Percentiles rank a stretch among this genome's conserved stretches.
phyloP scores from a whole-genome alignment of 2,797 vertebrate genomes.

The Premnoplex brunnescens region DNA sequence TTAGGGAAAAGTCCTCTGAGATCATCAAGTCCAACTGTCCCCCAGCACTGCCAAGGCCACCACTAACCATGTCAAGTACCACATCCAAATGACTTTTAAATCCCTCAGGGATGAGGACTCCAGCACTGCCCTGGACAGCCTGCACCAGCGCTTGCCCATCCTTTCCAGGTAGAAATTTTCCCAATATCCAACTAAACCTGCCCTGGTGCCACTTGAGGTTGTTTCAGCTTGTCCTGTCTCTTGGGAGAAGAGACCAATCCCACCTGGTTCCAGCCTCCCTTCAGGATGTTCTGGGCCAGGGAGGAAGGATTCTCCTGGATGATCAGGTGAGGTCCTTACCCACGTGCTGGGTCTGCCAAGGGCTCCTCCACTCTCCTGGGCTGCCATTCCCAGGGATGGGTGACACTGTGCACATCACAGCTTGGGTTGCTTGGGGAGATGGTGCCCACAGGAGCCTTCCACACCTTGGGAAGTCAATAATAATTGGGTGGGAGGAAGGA shows the following conservation, averaged over 20 bases:
- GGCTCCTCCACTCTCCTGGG: neutral
- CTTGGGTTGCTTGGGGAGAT: neutral
- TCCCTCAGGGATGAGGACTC: neutral
- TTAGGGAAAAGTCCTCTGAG: neutral
- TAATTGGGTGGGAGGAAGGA: neutral
- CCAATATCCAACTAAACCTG: neutral
- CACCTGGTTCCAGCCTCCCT: neutral
- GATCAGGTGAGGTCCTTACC: neutral
- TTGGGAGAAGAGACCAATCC: neutral
- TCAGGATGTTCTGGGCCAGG: neutral
- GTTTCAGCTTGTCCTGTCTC: neutral
- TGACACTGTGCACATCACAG: neutral
- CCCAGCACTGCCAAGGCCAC: neutral
- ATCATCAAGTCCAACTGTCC: accelerated
- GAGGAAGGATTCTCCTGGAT: neutral
- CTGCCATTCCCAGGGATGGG: neutral
- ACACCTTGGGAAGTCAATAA: neutral
- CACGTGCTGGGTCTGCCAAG: neutral
- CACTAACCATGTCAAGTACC: neutral
- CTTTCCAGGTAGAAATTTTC: neutral
- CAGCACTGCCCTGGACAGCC: neutral
- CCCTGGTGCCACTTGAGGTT: neutral
- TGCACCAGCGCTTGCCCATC: neutral
- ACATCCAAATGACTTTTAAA: neutral
- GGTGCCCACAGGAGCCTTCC: neutral